These are phyloP conservation scores for Oreonectes daqikongensis DNA, from an alignment of 2,797 vertebrate genomes.

Conservation along the genomic window DNA sequence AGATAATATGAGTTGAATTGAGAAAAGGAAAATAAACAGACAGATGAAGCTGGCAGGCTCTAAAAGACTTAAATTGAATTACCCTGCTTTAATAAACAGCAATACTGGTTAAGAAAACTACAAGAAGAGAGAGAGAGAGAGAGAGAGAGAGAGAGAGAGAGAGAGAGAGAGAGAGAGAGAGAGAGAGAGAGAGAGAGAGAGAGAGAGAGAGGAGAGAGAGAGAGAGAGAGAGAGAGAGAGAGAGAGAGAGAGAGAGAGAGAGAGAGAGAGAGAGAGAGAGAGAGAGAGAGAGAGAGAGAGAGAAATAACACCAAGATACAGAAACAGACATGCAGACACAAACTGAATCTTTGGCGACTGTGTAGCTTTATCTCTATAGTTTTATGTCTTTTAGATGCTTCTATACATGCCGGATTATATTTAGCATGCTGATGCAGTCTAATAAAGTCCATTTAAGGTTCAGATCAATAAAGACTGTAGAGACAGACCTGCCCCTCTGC, in stretches of 20 bases:
- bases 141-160: neutral
- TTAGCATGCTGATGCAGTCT: constrained; percentile 28
- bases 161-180: neutral
- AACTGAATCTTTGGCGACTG: neutral
- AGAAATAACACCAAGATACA: neutral
- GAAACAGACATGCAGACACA: neutral
- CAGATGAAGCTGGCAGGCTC: constrained; percentile 32
- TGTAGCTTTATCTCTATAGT: constrained; percentile 5
- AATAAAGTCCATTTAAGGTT: constrained; percentile 44
- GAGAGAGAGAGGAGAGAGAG: neutral
- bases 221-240: neutral
- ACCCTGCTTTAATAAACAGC: no score
- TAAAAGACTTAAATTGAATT: no score
- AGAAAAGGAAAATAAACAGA: constrained; percentile 20
- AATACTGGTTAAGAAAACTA: constrained; percentile 25
- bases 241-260: neutral
- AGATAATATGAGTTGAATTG: neutral
- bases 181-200: neutral
- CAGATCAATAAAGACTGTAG: constrained; percentile 45
- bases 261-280: neutral
- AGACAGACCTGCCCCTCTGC: constrained; percentile 17
- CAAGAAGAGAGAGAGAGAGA: neutral
- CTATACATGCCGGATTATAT: neutral
- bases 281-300: neutral
- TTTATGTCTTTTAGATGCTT: constrained; percentile 9